These are phyloP conservation scores for Epinotia demarniana DNA, from an alignment of 2,888 invertebrate species.

Conservation along the genomic window DNA sequence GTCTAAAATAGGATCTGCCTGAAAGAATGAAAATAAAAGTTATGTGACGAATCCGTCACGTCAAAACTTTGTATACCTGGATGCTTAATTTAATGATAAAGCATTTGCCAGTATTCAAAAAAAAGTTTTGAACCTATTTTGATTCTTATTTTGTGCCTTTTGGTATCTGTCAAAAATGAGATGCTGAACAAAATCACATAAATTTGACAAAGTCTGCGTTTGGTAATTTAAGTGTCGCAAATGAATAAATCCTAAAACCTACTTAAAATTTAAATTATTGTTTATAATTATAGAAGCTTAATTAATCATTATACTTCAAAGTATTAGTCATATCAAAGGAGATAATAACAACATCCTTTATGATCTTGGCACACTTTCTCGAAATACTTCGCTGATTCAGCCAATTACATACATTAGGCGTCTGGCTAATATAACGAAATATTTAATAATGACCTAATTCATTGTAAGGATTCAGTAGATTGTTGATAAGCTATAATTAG, in stretches of 20 bases:
- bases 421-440: background rate
- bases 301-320: slow-evolving; percentile 11
- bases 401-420: background rate
- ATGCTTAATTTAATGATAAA: background rate
- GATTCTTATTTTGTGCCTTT: too few species aligned
- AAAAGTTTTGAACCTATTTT: too few species aligned
- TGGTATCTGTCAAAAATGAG: too few species aligned
- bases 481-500: too few species aligned
- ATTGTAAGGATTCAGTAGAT: background rate
- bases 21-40: background rate
- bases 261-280: too few species aligned
- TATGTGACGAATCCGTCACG: background rate
- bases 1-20: background rate
- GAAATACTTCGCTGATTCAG: slow-evolving; percentile 13
- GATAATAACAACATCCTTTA: slow-evolving; percentile 21
- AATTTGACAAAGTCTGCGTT: too few species aligned
- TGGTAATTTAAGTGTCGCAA: too few species aligned
- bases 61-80: background rate
- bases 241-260: background rate
- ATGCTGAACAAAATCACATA: too few species aligned
- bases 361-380: slow-evolving; percentile 12
- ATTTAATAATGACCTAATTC: background rate
- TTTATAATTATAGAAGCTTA: background rate
- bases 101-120: background rate
- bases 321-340: background rate